A percentile compares a stretch with the other conserved stretches of the same genome.
Conservation (phyloP, 1,140 invertebrate species). For the Drosophila bipectinata region DNA sequence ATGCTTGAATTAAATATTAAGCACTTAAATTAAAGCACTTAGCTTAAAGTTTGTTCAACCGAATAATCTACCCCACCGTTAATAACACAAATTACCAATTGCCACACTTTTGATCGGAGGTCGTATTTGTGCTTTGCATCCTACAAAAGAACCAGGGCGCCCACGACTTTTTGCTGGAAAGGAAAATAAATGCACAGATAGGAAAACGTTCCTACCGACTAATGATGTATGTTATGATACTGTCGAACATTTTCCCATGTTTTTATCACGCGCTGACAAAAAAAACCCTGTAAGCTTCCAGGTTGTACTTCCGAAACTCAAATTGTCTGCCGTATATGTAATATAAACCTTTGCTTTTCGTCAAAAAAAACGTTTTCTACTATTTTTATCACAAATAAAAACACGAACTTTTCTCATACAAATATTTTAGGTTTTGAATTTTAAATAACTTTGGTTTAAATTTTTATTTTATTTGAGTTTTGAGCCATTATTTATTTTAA, state of each 20-base stretch:
- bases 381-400: conserved; percentile 24
- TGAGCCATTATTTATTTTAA: no score
- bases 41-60: conserved; percentile 17
- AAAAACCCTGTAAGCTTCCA: conserved; percentile 21
- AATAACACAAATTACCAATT: conserved; percentile 29
- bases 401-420: conserved; percentile 14
- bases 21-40: no score
- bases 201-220: conserved; percentile 12
- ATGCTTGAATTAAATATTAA: conserved; percentile 25
- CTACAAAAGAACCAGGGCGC: no score
- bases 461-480: conserved; percentile 5
- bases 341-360: conserved; percentile 18
- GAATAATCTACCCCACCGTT: conserved; percentile 21
- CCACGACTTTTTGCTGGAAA: no score
- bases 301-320: conserved; percentile 22
- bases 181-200: no score
- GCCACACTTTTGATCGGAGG: conserved; percentile 29
- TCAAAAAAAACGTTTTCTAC: conserved; percentile 18
- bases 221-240: conserved; percentile 24
- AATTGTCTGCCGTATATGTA: conserved; percentile 19
- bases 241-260: conserved; percentile 19
- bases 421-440: conserved; percentile 15
- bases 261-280: conserved; percentile 17
- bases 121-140: conserved; percentile 21
- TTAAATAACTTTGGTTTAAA: conserved; percentile 18